Percentiles rank a stretch among this genome's conserved stretches.
phyloP scores from a whole-genome alignment of 2,797 vertebrate genomes.

The Pelobates cultripes region DNA sequence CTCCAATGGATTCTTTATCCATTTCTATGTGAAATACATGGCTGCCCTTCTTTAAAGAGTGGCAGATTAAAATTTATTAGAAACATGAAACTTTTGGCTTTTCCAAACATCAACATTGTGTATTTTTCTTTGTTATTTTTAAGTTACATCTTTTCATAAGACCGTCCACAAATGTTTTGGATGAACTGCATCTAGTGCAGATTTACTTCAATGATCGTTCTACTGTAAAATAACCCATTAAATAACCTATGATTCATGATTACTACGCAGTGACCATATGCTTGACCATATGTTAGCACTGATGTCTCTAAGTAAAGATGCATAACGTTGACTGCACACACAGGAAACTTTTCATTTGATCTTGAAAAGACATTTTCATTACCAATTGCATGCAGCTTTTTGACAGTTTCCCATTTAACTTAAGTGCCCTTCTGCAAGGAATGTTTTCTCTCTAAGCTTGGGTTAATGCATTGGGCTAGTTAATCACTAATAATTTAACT shows the following conservation, averaged over 20 bases:
- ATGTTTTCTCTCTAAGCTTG: too few species aligned
- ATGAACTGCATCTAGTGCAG: conserved; percentile 7
- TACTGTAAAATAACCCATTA: conserved; percentile 45
- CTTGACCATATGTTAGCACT: conserved; percentile 32
- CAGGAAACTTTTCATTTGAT: conserved; percentile 20
- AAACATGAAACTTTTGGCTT: too few species aligned
- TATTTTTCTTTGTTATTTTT: background rate
- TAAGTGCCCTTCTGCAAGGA: too few species aligned
- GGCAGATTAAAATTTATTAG: too few species aligned
- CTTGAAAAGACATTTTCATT: conserved; percentile 12
- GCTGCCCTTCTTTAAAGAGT: too few species aligned
- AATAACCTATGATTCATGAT: conserved; percentile 50
- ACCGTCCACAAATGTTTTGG: background rate
- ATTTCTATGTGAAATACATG: too few species aligned
- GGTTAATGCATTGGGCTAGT: too few species aligned
- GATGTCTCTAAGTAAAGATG: conserved; percentile 24
- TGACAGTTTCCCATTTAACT: too few species aligned
- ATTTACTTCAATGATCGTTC: conserved; percentile 30
- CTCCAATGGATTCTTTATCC: too few species aligned
- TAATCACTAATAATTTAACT: too few species aligned
- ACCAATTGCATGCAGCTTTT: background rate
- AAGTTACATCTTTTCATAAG: too few species aligned
- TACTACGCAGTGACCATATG: conserved; percentile 40
- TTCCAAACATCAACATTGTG: too few species aligned
- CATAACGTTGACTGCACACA: conserved; percentile 12